Conservation (phyloP, 2,888 invertebrate species). For the Hylaea fasciaria region DNA sequence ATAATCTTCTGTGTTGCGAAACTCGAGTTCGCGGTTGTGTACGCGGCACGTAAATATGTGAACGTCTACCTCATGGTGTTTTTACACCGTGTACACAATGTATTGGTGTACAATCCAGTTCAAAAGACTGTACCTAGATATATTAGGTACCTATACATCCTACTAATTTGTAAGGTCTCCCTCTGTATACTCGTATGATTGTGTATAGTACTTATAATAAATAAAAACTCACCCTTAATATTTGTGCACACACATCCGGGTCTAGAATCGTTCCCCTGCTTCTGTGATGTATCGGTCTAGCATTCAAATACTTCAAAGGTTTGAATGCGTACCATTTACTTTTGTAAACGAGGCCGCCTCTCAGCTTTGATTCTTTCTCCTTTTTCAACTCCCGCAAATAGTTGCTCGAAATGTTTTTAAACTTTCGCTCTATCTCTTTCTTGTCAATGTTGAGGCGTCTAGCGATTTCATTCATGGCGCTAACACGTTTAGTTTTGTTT, state of each 20-base stretch:
- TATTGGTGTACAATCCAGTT: too few species aligned
- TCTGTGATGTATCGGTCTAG: background rate
- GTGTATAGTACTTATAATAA: background rate
- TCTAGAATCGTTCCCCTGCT: background rate
- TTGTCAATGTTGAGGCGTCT: background rate
- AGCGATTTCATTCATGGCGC: conserved; percentile 3
- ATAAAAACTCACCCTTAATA: conserved; percentile 1
- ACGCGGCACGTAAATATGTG: too few species aligned
- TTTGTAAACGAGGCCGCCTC: background rate
- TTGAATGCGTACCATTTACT: conserved; percentile 12
- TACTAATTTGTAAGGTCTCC: too few species aligned
- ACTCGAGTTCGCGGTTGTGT: too few species aligned
- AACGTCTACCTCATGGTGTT: too few species aligned
- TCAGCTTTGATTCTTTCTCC: background rate
- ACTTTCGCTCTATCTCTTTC: conserved; percentile 11
- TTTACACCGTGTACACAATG: too few species aligned
- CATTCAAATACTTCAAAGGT: conserved; percentile 1
- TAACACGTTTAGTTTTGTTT: background rate
- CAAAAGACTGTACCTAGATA: too few species aligned
- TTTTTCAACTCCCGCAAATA: conserved; percentile 14
- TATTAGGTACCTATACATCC: too few species aligned
- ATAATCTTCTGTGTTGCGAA: too few species aligned
- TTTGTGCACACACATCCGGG: background rate
- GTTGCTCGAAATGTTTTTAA: conserved; percentile 6
- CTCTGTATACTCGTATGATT: too few species aligned